Base-by-base conservation (phyloP, 2,888 invertebrate species). In the Thereva nobilitata region DNA sequence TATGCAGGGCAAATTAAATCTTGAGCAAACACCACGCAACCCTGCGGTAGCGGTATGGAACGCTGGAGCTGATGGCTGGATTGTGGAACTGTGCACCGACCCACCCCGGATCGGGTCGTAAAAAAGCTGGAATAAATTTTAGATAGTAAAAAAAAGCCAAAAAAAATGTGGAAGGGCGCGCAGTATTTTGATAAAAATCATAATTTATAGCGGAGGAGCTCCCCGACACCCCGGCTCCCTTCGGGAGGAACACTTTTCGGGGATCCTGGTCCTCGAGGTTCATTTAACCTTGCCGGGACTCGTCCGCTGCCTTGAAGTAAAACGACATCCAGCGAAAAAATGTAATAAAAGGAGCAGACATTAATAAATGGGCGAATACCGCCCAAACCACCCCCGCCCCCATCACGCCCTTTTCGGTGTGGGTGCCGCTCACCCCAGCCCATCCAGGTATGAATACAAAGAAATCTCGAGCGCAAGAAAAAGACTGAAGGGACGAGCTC, bases 161-260 rank as follows among this genome's bases (percentile, higher is more conserved):
- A 64, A 65, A 35, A 44, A 54, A 44, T 54, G 35, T 44, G 64
- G 64, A 54, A 41, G 64, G 64, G 65, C 53, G 68, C 56, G 49
- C 65, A 65, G 53, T 64, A 54, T 68, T 55, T 67, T 66, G 65
- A 66, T 66, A 66, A 68, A 61, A 68, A 68, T 68, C 68, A 66
- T 68, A 65, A 68, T 68, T 68, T 68, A 68, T 68, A 55, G 59
- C 49, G 38, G 42, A 44, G 9, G 42, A 59, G 59, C 45, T 23
- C 23, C 23, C 23, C 23, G 23, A 40, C 38, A 59, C 10, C 47
- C 38, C n/a, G n/a, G 12, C 38, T 10, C 54, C 54, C 38, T 40
- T n/a, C 54, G 5, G 9, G 12, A 52, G 52, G 12, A 49, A 49
- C 7, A 12, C 9, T 34, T 50, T 52, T 52, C 34, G 23, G 6